A percentile compares a stretch with the other conserved stretches of the same genome.
These are phyloP conservation scores for Larimichthys polyactis DNA, from an alignment of 2,113 vertebrate genomes.

Conservation along the genomic window DNA sequence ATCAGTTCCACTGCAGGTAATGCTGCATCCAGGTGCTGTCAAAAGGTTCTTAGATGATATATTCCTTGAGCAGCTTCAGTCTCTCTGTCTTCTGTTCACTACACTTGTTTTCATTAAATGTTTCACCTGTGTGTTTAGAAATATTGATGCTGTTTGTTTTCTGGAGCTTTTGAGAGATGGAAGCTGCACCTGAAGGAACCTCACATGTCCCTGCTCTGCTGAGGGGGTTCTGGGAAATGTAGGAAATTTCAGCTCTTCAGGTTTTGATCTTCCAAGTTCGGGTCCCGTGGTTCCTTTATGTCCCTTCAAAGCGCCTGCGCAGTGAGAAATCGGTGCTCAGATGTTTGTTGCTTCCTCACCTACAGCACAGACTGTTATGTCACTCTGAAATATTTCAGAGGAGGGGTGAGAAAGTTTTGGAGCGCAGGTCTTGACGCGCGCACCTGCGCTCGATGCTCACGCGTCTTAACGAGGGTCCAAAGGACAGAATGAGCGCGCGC, in stretches of 20 bases:
- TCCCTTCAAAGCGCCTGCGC: neutral
- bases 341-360: conserved; percentile 17
- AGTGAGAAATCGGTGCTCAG: neutral
- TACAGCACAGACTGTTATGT: conserved; percentile 11
- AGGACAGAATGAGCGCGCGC: conserved; percentile 55
- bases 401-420: neutral
- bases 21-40: neutral
- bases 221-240: conserved; percentile 16
- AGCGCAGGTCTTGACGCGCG: conserved; percentile 2
- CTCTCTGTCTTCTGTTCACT: too few relatives aligned
- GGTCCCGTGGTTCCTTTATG: too few relatives aligned
- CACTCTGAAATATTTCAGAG: neutral
- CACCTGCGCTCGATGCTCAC: conserved; percentile 47
- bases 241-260: neutral
- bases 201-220: neutral
- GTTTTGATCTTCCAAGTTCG: too few relatives aligned
- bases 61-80: too few relatives aligned
- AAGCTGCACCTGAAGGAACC: too few relatives aligned
- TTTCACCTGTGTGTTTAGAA: too few relatives aligned
- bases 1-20: neutral
- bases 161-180: too few relatives aligned
- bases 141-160: too few relatives aligned
- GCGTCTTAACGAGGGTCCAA: conserved; percentile 62
- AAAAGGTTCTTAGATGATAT: too few relatives aligned
- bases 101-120: too few relatives aligned